These are phyloP conservation scores for Sparus aurata DNA, from an alignment of 2,797 vertebrate species.

Conservation along the genomic window DNA sequence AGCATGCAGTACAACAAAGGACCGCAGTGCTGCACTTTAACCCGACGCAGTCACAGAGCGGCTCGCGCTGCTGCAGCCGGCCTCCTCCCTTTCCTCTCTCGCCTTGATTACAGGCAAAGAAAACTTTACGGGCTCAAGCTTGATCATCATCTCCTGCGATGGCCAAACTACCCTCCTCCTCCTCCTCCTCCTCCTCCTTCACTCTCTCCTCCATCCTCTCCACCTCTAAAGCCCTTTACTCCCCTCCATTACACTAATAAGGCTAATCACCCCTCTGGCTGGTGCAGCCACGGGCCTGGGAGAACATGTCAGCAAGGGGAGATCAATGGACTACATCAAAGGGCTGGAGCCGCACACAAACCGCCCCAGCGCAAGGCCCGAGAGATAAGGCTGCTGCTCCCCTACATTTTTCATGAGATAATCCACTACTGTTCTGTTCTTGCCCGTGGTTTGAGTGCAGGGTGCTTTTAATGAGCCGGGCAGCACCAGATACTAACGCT, in stretches of 20 bases:
- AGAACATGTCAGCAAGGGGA: conserved; percentile 80
- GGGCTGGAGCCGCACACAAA: conserved; percentile 75
- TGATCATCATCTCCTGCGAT: conserved; percentile 66
- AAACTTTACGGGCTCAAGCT: conserved; percentile 43
- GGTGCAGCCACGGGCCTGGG: conserved; percentile 71
- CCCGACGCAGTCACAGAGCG: conserved; percentile 46
- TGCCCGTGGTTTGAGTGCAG: conserved; percentile 69
- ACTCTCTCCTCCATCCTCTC: conserved; percentile 59
- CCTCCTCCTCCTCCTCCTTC: conserved; percentile 29
- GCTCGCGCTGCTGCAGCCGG: conserved; percentile 46
- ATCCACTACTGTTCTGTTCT: conserved; percentile 78
- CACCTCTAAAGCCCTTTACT: conserved; percentile 76
- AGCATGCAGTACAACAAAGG: conserved; percentile 61
- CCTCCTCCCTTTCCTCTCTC: conserved; percentile 41
- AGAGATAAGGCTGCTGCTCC: conserved; percentile 77
- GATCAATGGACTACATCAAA: conserved; percentile 87
- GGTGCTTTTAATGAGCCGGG: conserved; percentile 77
- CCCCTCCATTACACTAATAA: conserved; percentile 84
- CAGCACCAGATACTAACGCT: conserved; percentile 55
- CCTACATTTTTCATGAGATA: conserved; percentile 85
- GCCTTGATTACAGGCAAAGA: conserved; percentile 54
- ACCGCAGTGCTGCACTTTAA: conserved; percentile 77
- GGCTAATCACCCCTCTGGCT: conserved; percentile 82
- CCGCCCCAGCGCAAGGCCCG: conserved; percentile 67
- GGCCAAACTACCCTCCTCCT: conserved; percentile 49